These are phyloP conservation scores for Apolygus lucorum DNA, from an alignment of 1,140 invertebrate genomes.

Conservation along the genomic window DNA sequence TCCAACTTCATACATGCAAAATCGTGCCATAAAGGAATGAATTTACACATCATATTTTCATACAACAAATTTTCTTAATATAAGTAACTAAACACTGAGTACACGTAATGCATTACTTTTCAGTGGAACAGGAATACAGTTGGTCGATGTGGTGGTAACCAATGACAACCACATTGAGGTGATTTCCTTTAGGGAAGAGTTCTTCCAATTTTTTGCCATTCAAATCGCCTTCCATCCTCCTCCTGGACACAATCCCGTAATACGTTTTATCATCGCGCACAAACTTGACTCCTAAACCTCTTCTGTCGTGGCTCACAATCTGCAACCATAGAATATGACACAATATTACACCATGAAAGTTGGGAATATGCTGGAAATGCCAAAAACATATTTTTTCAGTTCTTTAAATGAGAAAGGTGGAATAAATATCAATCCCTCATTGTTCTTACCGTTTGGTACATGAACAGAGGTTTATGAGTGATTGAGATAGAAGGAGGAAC, in stretches of 20 bases:
- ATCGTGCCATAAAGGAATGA: background rate
- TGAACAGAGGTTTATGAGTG: no score
- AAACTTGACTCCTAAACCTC: background rate
- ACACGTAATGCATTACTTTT: background rate
- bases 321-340: no score
- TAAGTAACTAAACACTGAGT: background rate
- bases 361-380: no score
- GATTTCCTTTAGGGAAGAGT: background rate
- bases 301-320: background rate
- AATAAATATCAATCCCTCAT: no score
- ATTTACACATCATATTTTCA: background rate
- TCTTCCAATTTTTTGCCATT: background rate
- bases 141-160: background rate
- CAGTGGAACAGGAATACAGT: conserved; percentile 1
- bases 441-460: no score
- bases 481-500: no score
- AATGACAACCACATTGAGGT: background rate
- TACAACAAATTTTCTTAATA: background rate
- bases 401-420: no score
- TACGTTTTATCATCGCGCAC: background rate
- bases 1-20: background rate
- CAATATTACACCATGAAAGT: no score
- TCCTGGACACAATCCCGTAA: background rate
- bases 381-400: no score
- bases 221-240: background rate